A percentile compares a stretch with the other conserved stretches of the same genome.
Conservation (phyloP, 2,888 invertebrate species). For the Watsonalla binaria region DNA sequence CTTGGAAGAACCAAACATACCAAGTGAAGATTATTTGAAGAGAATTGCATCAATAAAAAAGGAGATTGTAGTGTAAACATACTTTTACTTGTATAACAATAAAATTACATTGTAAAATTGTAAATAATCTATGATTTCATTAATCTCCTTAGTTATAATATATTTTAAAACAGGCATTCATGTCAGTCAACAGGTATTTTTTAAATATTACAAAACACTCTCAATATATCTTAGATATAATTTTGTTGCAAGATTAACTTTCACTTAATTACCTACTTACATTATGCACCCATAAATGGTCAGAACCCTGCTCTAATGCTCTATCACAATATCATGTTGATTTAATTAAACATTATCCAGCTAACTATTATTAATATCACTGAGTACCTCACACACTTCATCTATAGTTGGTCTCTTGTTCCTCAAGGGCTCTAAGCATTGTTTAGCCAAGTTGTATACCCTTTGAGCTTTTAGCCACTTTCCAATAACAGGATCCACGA, state of each 20-base stretch:
- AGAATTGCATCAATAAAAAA: conserved; percentile 41
- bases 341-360: neutral
- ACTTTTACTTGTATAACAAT: conserved; percentile 1
- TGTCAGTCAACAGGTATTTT: no score
- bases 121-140: conserved; percentile 1
- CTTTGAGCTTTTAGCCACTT: conserved; percentile 72
- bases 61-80: conserved; percentile 22
- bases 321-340: neutral
- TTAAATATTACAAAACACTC: no score
- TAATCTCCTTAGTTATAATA: no score
- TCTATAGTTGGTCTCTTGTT: conserved; percentile 79
- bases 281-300: no score
- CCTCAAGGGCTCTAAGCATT: conserved; percentile 78
- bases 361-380: conserved; percentile 27
- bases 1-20: conserved; percentile 27
- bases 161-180: no score
- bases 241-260: no score
- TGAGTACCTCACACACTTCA: conserved; percentile 60
- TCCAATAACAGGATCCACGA: conserved; percentile 78
- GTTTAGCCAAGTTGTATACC: conserved; percentile 74
- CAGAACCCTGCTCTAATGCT: no score
- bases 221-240: no score
- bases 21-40: conserved; percentile 32
- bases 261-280: no score
- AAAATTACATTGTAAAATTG: conserved; percentile 3